Conservation (phyloP, 23 tunicate genomes). For the Phallusia fumigata region DNA sequence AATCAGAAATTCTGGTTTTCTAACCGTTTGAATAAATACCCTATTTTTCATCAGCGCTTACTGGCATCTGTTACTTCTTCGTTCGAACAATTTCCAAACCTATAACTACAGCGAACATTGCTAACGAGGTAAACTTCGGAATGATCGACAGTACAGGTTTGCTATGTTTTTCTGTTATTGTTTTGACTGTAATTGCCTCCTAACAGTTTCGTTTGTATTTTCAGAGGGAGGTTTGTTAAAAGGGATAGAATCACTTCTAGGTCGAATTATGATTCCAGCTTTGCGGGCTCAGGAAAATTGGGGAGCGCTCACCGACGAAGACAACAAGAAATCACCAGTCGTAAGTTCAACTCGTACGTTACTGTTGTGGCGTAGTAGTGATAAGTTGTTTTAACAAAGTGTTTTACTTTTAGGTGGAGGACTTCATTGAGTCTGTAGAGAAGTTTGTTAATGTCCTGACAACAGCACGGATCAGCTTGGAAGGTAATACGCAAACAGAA, state of each 20-base stretch:
- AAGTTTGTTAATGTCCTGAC: conserved; percentile 61
- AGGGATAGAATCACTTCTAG: conserved; percentile 60
- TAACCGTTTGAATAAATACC: no score
- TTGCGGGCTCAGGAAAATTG: conserved; percentile 63
- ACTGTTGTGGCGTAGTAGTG: not conserved
- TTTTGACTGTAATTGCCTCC: not conserved
- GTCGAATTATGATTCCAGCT: conserved; percentile 66
- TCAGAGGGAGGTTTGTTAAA: conserved; percentile 60
- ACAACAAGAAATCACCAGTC: conserved; percentile 61
- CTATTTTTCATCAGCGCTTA: conserved; percentile 32
- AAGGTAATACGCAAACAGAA: conserved; percentile 53
- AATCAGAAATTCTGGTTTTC: not conserved
- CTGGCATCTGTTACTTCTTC: conserved; percentile 67
- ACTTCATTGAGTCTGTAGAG: conserved; percentile 64
- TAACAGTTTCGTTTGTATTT: not conserved
- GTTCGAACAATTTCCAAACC: conserved; percentile 66
- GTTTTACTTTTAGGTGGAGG: conserved; percentile 39
- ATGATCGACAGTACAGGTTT: conserved; percentile 72
- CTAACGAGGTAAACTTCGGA: conserved; percentile 74
- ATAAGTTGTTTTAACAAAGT: not conserved
- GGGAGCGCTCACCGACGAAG: conserved; percentile 63
- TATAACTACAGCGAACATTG: conserved; percentile 68
- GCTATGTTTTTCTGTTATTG: no score
- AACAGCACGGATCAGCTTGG: conserved; percentile 61
- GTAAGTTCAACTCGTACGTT: conserved; percentile 21